phyloP scores from a whole-genome alignment of 1,140 invertebrate genomes.

The Brachionus rotundiformis region DNA sequence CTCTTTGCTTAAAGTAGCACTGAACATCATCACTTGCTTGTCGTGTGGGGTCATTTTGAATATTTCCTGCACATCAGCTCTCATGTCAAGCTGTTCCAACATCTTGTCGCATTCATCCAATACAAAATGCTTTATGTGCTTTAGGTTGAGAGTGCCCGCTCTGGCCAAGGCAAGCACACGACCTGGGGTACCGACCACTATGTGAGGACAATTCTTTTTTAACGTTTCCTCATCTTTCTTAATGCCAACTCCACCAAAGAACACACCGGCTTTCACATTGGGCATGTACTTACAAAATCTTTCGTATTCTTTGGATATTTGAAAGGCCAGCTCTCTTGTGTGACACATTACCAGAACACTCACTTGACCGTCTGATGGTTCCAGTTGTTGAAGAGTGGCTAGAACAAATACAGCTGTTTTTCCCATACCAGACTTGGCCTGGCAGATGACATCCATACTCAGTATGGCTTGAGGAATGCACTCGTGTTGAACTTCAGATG shows the following conservation, averaged over 20 bases:
- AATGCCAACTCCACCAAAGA: constrained; percentile 93
- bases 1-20: constrained; percentile 97
- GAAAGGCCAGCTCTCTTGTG: constrained; percentile 94
- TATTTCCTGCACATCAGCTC: constrained; percentile 98
- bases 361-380: constrained; percentile 85
- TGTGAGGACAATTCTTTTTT: constrained; percentile 90
- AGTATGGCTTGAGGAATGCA: constrained; percentile 98
- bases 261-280: constrained; percentile 86
- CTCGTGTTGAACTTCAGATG: constrained; percentile 99
- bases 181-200: constrained; percentile 97
- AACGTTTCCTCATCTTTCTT: constrained; percentile 93
- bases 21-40: constrained; percentile 99
- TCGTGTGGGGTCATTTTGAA: constrained; percentile 94
- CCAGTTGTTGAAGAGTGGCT: constrained; percentile 90
- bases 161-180: constrained; percentile 87
- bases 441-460: constrained; percentile 97
- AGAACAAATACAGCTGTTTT: constrained; percentile 99
- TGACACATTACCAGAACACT: constrained; percentile 98
- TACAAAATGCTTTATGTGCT: constrained; percentile 95
- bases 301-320: constrained; percentile 98
- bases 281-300: constrained; percentile 97
- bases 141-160: constrained; percentile 80
- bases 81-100: constrained; percentile 88
- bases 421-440: constrained; percentile 99
- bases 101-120: constrained; percentile 99